A percentile compares a stretch with the other conserved stretches of the same genome.
These are phyloP conservation scores for Philopedon plagiatum DNA, from an alignment of 2,888 invertebrate species.

Conservation along the genomic window DNA sequence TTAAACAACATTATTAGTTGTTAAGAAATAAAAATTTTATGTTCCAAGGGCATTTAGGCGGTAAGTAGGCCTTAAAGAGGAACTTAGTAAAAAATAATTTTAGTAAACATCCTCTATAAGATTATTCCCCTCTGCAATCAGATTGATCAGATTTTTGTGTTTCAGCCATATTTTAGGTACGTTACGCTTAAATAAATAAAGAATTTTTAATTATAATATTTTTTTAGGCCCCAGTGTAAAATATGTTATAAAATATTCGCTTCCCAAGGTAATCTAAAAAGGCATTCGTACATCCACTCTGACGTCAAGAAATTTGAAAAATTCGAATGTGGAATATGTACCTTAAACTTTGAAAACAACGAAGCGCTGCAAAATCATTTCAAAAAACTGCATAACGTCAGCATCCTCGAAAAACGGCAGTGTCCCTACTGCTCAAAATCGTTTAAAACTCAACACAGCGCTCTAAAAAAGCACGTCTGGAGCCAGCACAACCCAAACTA, in stretches of 20 bases:
- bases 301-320: constrained; percentile 26
- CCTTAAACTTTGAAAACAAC: constrained; percentile 38
- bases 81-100: no score
- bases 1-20: no score
- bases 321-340: constrained; percentile 46
- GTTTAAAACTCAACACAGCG: constrained; percentile 50
- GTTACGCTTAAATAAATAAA: background rate
- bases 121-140: no score
- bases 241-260: constrained; percentile 54
- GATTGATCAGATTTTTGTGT: no score
- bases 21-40: no score
- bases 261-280: constrained; percentile 50
- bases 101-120: no score
- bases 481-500: constrained; percentile 47
- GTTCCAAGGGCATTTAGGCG: no score
- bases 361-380: constrained; percentile 46
- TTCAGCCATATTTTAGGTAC: background rate
- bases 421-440: constrained; percentile 48
- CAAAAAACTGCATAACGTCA: constrained; percentile 30
- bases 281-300: constrained; percentile 50
- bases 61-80: no score
- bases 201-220: constrained; percentile 10
- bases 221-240: constrained; percentile 51
- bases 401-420: background rate
- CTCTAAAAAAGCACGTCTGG: constrained; percentile 48